Evolutionary conservation across 2,888 invertebrate genomes (phyloP).

Genomic region (Drosophila mettleri): DNA sequence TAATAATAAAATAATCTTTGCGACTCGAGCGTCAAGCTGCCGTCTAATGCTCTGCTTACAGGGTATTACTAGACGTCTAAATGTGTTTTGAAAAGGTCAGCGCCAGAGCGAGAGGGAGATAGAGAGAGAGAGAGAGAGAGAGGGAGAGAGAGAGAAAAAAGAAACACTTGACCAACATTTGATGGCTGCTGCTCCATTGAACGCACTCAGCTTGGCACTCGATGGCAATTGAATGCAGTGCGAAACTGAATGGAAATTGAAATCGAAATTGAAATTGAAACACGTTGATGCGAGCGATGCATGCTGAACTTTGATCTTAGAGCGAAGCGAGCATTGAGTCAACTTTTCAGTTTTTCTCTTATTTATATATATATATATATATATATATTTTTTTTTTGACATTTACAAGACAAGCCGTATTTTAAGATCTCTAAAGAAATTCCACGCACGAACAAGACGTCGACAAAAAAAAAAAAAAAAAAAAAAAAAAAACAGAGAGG

Average conservation of each 20-base stretch:
- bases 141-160: constrained; percentile 1
- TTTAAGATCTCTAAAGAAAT: constrained; percentile 36
- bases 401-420: constrained; percentile 15
- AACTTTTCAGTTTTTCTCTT: neutral
- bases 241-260: constrained; percentile 7
- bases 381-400: constrained; percentile 6
- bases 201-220: constrained; percentile 5
- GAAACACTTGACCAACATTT: constrained; percentile 53
- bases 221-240: constrained; percentile 19
- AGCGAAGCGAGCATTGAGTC: constrained; percentile 22
- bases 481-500: constrained; percentile 1
- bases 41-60: neutral
- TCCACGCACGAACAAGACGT: constrained; percentile 36
- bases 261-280: constrained; percentile 2
- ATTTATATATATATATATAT: no score
- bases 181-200: constrained; percentile 27
- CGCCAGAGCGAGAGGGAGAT: neutral
- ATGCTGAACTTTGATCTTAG: constrained; percentile 35
- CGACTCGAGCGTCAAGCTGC: neutral
- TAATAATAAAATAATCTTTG: neutral
- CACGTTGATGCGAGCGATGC: neutral
- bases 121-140: neutral
- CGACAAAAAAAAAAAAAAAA: constrained; percentile 10
- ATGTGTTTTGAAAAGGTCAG: constrained; percentile 39
- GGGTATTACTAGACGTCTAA: constrained; percentile 21